Percentiles rank a stretch among this genome's conserved stretches.
These are phyloP conservation scores for Solenopsis invicta DNA, from an alignment of 1,140 invertebrate genomes.

Conservation along the genomic window DNA sequence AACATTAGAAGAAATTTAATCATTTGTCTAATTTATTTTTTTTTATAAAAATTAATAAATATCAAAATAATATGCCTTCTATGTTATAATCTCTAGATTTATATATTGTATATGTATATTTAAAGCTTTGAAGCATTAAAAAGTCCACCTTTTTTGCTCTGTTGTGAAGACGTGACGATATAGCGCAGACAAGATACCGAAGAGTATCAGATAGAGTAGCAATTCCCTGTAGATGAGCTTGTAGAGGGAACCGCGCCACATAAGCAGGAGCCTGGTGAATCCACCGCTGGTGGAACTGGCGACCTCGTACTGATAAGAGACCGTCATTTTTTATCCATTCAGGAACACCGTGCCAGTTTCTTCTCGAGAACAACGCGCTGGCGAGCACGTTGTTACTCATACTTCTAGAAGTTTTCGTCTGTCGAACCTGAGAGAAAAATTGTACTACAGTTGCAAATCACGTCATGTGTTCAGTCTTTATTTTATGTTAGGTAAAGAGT, in stretches of 20 bases:
- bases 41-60: background rate
- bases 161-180: slow-evolving; percentile 90
- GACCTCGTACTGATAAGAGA: slow-evolving; percentile 92
- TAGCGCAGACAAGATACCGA: slow-evolving; percentile 88
- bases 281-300: slow-evolving; percentile 91
- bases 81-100: background rate
- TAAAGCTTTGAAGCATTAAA: background rate
- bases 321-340: slow-evolving; percentile 88
- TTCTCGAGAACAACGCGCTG: slow-evolving; percentile 44
- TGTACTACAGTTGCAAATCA: slow-evolving; percentile 20
- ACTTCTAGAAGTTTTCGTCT: slow-evolving; percentile 47
- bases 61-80: background rate
- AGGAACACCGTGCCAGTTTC: slow-evolving; percentile 54
- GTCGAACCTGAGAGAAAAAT: slow-evolving; percentile 16
- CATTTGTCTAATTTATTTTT: background rate
- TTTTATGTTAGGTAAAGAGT: background rate
- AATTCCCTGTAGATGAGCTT: slow-evolving; percentile 92
- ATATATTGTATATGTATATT: background rate
- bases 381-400: slow-evolving; percentile 57
- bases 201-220: slow-evolving; percentile 89
- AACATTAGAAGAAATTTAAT: background rate
- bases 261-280: slow-evolving; percentile 91
- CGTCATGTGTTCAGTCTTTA: background rate
- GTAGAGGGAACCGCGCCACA: slow-evolving; percentile 93
- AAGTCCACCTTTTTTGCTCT: slow-evolving; percentile 88